Evolutionary conservation across 2,113 vertebrate genomes (phyloP), one percentile per base, ranked within the genome.

Genomic region (Progne subis): DNA sequence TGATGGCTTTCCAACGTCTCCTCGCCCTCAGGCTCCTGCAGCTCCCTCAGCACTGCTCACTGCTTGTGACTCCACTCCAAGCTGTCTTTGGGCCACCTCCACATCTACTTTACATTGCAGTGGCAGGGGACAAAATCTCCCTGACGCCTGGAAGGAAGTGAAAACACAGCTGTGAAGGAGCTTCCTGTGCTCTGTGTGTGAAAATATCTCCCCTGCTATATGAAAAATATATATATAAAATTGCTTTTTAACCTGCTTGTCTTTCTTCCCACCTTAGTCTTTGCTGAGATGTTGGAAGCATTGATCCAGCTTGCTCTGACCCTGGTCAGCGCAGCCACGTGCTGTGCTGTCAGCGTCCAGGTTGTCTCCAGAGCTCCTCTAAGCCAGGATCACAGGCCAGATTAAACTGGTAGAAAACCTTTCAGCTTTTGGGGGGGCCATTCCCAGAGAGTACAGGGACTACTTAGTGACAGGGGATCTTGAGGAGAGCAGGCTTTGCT

Each of bases 1-100:
- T 53, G 91, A 91, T 87, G 78, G 74, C 71, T 95, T 82, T 72
- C 65, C 84, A 76, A 4, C 69, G 86, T 25, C 78, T 71, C 65
- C 89, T 91, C 0, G 0, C 86, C 95, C 86, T 85, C 5, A 0
- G 61, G 59, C 75, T 95, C 55, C 68, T 65, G 57, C 75, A 69
- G 67, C 41, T 88, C 57, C n/a, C 67, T 71, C 60, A 56, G 44
- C 56, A 39, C 64, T 5, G 6, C 72, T 87, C 59, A 18, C 52
- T 84, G 76, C 76, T 70, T 9, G 80, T 78, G 28, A 34, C 7
- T 74, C 24, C 14, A 14, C 1, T 82, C 55, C 26, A 65, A 9
- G 39, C n/a, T 19, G 6, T 56, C 43, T 92, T 63, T 63, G 56
- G 75, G 59, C 53, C 57, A 43, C 55, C 34, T 80, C 67, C 50